A percentile compares a stretch with the other conserved stretches of the same genome.
Evolutionary conservation across 2,797 vertebrate genomes (phyloP).

Genomic region (Tapirus indicus): DNA sequence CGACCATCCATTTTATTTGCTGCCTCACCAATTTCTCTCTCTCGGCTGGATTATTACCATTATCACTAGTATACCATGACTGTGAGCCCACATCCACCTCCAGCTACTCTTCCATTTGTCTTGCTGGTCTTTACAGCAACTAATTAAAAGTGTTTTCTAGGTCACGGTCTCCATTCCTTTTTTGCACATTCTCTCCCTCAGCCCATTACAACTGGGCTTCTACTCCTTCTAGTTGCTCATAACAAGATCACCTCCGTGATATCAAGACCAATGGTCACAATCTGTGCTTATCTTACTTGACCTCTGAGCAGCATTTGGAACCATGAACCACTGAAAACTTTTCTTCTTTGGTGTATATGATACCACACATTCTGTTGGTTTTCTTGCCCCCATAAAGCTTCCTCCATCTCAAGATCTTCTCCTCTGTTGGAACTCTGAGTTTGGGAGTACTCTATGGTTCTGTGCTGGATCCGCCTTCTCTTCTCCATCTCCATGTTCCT

Average conservation of each 20-base stretch:
- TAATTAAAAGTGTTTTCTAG: background rate
- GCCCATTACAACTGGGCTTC: background rate
- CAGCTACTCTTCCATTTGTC: background rate
- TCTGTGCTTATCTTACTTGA: background rate
- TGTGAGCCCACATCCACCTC: background rate
- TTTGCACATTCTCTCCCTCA: background rate
- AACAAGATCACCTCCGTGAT: background rate
- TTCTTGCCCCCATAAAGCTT: background rate
- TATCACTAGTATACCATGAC: too few species aligned
- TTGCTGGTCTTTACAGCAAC: background rate
- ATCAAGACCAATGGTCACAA: background rate
- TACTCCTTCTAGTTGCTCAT: too few species aligned
- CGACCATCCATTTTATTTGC: background rate
- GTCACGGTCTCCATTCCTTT: background rate
- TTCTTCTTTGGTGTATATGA: background rate
- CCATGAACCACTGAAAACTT: background rate
- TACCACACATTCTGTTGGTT: background rate
- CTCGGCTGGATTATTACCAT: background rate
- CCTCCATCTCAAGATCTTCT: background rate
- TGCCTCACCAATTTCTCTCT: background rate
- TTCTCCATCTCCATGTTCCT: background rate
- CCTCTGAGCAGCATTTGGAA: background rate
- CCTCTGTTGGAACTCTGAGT: background rate
- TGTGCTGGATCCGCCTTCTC: background rate
- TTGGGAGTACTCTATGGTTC: background rate